A percentile compares a stretch with the other conserved stretches of the same genome.
Evolutionary conservation across 2,113 vertebrate genomes (phyloP).

Genomic region (Mesitornis unicolor): DNA sequence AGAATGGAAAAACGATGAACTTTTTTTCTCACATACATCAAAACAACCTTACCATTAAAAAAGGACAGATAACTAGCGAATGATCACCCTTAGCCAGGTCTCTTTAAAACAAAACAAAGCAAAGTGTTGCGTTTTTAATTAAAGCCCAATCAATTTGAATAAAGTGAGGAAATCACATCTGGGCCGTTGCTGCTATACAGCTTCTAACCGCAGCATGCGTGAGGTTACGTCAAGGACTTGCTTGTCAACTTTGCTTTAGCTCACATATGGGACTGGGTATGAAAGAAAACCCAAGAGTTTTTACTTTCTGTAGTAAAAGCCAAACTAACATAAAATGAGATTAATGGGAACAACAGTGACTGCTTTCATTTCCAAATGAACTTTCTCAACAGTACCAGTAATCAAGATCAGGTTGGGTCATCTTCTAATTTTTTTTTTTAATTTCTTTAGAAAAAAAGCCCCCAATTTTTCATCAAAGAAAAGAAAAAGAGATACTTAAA

Average conservation of each 20-base stretch:
- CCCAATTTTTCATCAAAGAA: slow-evolving; percentile 25
- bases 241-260: slow-evolving; percentile 47
- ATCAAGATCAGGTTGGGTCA: slow-evolving; percentile 41
- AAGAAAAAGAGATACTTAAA: slow-evolving; percentile 13
- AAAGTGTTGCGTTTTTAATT: slow-evolving; percentile 22
- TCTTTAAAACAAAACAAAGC: slow-evolving; percentile 18
- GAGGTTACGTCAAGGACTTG: slow-evolving; percentile 50
- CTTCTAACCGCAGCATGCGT: background rate
- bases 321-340: slow-evolving; percentile 53
- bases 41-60: background rate
- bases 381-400: slow-evolving; percentile 41
- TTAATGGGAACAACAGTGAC: slow-evolving; percentile 41
- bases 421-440: background rate
- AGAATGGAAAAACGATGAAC: background rate
- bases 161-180: slow-evolving; percentile 53
- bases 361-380: slow-evolving; percentile 53
- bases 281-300: slow-evolving; percentile 41
- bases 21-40: background rate
- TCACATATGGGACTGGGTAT: background rate
- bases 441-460: background rate
- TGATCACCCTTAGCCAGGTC: background rate
- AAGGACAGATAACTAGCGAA: background rate
- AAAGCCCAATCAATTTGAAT: slow-evolving; percentile 31
- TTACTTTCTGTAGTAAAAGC: slow-evolving; percentile 52
- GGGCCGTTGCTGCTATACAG: background rate